phyloP scores from a whole-genome alignment of 2,797 vertebrate genomes.

The Mionectes olivaceus region DNA sequence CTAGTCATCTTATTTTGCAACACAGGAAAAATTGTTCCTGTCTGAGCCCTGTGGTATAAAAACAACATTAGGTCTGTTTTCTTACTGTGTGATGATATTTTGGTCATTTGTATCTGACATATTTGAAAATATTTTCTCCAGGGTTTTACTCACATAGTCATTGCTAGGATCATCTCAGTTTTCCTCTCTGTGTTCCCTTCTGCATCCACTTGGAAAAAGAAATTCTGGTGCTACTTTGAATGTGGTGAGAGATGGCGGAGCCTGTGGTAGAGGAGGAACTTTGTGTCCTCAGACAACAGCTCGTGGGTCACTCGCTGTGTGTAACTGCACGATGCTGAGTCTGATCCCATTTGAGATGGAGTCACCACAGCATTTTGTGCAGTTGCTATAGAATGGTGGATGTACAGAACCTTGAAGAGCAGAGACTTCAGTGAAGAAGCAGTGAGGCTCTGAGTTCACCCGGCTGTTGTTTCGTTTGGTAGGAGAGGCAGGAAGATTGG shows the following conservation, averaged over 20 bases:
- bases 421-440: not conserved
- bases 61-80: not conserved
- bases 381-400: not conserved
- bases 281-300: not conserved
- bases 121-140: conserved; percentile 29
- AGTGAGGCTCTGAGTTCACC: not conserved
- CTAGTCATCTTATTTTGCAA: not conserved
- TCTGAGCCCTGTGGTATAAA: not conserved
- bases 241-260: not conserved
- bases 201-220: not conserved
- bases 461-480: not conserved
- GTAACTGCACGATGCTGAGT: not conserved
- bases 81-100: not conserved
- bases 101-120: not conserved
- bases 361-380: not conserved
- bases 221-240: not conserved
- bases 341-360: not conserved
- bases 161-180: not conserved
- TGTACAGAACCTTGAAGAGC: not conserved
- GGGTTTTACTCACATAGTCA: not conserved
- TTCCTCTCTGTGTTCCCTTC: not conserved
- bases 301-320: not conserved
- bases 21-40: not conserved
- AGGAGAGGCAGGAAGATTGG: not conserved
- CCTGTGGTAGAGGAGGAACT: not conserved